phyloP scores from a whole-genome alignment of 2,797 vertebrate genomes.

The Chaetophractus vellerosus region DNA sequence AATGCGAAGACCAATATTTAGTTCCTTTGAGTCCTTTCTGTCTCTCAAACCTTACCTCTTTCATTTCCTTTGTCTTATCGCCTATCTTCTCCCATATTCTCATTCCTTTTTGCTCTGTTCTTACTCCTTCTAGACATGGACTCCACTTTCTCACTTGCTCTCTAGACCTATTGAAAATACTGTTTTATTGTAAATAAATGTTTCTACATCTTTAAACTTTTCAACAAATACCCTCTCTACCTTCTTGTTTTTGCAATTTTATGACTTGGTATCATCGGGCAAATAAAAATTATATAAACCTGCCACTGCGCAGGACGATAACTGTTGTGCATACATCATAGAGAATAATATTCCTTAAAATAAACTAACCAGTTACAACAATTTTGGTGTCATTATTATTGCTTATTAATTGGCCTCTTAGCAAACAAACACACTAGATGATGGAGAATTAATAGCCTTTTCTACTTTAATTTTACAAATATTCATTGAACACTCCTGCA shows the following conservation, averaged over 20 bases:
- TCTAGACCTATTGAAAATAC: constrained; percentile 6
- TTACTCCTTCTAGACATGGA: constrained; percentile 7
- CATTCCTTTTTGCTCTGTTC: background rate
- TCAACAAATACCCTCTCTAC: background rate
- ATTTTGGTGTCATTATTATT: constrained; percentile 36
- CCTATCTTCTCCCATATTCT: background rate
- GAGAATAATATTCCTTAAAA: constrained; percentile 40
- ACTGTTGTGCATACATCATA: background rate
- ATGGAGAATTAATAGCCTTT: constrained; percentile 36
- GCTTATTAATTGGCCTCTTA: constrained; percentile 14
- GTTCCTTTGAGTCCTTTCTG: background rate
- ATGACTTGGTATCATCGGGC: constrained; percentile 18
- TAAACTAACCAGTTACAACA: constrained; percentile 23
- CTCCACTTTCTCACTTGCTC: background rate
- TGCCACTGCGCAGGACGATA: background rate
- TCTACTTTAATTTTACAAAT: constrained; percentile 61
- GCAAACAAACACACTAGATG: constrained; percentile 48
- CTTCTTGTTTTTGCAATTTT: constrained; percentile 52
- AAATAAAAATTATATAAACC: constrained; percentile 45
- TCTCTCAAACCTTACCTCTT: background rate
- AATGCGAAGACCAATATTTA: constrained; percentile 5
- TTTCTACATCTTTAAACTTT: background rate
- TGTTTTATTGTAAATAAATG: constrained; percentile 33
- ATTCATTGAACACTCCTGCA: background rate
- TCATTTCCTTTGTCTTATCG: background rate